Base-by-base conservation (phyloP, 2,888 invertebrate genomes). In the Pecten maximus region DNA sequence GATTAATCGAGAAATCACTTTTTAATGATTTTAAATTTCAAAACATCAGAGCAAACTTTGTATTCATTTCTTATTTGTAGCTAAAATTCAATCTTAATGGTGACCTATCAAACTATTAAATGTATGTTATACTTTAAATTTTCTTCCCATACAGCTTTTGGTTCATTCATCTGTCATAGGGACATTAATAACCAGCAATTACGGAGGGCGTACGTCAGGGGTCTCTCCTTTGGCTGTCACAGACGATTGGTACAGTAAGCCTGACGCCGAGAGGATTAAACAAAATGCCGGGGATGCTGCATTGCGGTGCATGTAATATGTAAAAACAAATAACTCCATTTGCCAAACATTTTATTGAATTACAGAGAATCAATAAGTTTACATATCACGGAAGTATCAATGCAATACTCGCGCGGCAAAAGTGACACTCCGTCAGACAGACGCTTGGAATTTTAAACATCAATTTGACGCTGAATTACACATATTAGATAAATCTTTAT, bases 231-330 rank as follows among this genome's bases (percentile, higher is more conserved):
- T 12, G 74, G 35, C 1, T 74, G 74, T 74, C 74, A 74, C 74
- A 35, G 74, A 28, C 74, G 74, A 74, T 12, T 8, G 74, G 74
- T n/a, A 74, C 74, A 74, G n/a, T n/a, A n/a, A n/a, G 74, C 35
- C 12, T 10, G 74, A 74, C 74, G 74, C 74, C 74, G 15, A 35
- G 23, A 19, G 35, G 35, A 35, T 74, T 6, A 10, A 74, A 54
- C 50, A 12, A 54, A 74, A 74, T 28, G 74, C 35, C 74, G 74
- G 16, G 10, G 35, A 28, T 74, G 74, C 35, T 35, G 74, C 74
- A 74, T 74, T 74, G 74, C 74, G 74, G 74, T 44, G 44, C 44
- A 44, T 12, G 44, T 28, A 74, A 35, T 74, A 74, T 74, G 74
- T 74, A 74, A 74, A 74, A 74, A 74, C 74, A 74, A 74, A 74